These are phyloP conservation scores for Scrobipalpa costella DNA, from an alignment of 2,888 invertebrate species.

Conservation along the genomic window DNA sequence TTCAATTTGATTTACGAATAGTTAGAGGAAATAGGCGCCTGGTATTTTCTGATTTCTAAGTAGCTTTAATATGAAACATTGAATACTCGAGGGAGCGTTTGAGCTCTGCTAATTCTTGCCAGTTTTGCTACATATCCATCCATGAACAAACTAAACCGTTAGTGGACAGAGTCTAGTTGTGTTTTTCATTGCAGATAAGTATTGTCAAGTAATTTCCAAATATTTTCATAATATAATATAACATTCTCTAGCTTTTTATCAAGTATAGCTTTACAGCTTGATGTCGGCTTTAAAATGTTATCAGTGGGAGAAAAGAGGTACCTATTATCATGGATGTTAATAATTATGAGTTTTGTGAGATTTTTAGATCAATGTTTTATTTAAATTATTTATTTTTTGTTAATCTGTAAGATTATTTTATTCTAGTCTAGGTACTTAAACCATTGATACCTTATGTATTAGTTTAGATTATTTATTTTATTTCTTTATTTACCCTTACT, in stretches of 20 bases:
- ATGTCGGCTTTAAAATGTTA: conserved; percentile 79
- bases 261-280: conserved; percentile 75
- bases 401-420: conserved; percentile 53
- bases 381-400: conserved; percentile 44
- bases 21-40: conserved; percentile 68
- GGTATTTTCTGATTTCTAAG: conserved; percentile 66
- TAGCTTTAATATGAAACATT: conserved; percentile 62
- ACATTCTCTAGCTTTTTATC: conserved; percentile 71
- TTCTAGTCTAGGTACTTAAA: conserved; percentile 50
- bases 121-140: conserved; percentile 75
- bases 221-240: conserved; percentile 73
- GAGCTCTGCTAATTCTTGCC: conserved; percentile 71
- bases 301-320: conserved; percentile 77
- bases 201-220: conserved; percentile 60
- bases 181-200: conserved; percentile 59
- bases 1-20: conserved; percentile 66
- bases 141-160: conserved; percentile 66
- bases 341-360: conserved; percentile 61
- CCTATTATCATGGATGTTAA: conserved; percentile 74
- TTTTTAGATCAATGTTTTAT: conserved; percentile 56
- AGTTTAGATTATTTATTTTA: conserved; percentile 50
- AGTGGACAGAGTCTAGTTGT: conserved; percentile 63
- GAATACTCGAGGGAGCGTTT: conserved; percentile 43
- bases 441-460: conserved; percentile 54
- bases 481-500: conserved; percentile 53